Evolutionary conservation across 2,113 vertebrate genomes (phyloP).

Genomic region (Daphoenositta chrysoptera): DNA sequence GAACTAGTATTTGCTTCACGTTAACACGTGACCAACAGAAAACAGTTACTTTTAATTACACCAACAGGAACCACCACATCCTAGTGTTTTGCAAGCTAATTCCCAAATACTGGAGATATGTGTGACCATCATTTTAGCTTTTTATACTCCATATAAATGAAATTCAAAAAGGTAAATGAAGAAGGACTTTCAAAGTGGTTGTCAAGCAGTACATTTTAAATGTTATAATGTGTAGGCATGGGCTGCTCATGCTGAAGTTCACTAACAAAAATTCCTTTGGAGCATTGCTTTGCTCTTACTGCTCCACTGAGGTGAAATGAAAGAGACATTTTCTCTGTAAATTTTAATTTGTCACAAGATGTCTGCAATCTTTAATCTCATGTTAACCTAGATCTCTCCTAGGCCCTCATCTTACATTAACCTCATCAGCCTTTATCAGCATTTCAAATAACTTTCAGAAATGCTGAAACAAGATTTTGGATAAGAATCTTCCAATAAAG

Average conservation of each 20-base stretch:
- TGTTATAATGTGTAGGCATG: neutral
- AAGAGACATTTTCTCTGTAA: neutral
- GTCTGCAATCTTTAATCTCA: neutral
- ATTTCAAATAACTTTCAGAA: conserved; percentile 27
- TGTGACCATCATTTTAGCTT: neutral
- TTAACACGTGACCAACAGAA: neutral
- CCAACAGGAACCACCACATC: neutral
- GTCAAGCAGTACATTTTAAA: neutral
- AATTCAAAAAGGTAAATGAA: neutral
- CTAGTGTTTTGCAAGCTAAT: neutral
- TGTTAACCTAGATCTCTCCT: neutral
- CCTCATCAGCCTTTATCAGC: neutral
- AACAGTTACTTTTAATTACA: neutral
- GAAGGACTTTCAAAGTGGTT: neutral
- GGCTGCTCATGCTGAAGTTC: neutral
- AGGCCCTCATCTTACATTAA: neutral
- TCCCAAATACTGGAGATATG: neutral
- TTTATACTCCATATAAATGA: neutral
- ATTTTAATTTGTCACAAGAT: neutral
- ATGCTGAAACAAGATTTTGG: neutral
- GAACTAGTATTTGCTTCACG: neutral
- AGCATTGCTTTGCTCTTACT: neutral
- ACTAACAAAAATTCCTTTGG: neutral
- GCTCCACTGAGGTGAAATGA: neutral
- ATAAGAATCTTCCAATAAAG: neutral